Conservation (phyloP, 2,888 invertebrate species). For the Adineta ricciae region DNA sequence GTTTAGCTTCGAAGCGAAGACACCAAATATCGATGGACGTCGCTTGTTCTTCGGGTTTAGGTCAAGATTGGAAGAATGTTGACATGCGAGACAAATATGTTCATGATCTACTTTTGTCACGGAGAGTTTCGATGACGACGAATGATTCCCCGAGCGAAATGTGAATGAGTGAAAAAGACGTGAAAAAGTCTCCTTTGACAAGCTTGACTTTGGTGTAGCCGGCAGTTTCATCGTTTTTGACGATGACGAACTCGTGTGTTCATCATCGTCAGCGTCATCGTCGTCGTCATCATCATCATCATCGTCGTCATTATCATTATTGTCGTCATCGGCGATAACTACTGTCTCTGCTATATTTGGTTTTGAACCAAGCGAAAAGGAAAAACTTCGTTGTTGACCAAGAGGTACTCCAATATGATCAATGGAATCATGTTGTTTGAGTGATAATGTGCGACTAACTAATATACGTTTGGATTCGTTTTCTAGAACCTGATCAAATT, state of each 20-base stretch:
- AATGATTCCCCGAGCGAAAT: not conserved
- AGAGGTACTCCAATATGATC: not conserved
- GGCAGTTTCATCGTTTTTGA: not conserved
- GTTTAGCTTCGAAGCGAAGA: not conserved
- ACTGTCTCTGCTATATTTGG: not conserved
- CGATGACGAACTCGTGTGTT: not conserved
- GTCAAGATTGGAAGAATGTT: not conserved
- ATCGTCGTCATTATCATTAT: not conserved
- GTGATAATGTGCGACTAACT: not conserved
- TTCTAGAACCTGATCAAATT: constrained; percentile 10
- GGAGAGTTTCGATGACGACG: not conserved
- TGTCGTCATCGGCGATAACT: too few species aligned
- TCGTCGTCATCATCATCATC: not conserved
- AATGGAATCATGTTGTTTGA: not conserved
- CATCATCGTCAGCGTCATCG: not conserved
- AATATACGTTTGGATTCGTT: not conserved
- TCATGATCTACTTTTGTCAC: not conserved
- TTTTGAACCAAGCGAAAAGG: constrained; percentile 11
- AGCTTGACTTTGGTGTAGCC: not conserved
- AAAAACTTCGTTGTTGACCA: constrained; percentile 5
- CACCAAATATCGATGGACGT: constrained; percentile 21
- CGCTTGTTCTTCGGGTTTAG: not conserved
- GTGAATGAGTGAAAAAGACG: not conserved
- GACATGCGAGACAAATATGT: not conserved
- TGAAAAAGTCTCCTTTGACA: constrained; percentile 18